Base-by-base conservation (phyloP, 1,140 invertebrate genomes). In the Brevipalpus yothersi region DNA sequence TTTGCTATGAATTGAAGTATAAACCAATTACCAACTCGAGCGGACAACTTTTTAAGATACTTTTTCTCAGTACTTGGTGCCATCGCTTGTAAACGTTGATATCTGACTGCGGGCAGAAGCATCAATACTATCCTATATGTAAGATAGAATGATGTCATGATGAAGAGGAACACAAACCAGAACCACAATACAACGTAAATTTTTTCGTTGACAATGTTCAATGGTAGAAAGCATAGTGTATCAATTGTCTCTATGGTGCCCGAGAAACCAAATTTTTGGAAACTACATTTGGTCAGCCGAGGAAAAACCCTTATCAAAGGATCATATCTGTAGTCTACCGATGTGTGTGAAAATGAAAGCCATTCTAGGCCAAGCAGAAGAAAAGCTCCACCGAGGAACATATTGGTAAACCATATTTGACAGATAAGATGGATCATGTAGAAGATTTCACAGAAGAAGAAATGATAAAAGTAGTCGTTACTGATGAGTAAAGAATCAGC, bases 161-260 rank as follows among this genome's bases (percentile, higher is more conserved):
- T 56, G 39, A 61, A 58, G 7, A 68, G 54, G 13, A 68, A 57
- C 10, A 68, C 23, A 54, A 69, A 67, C 67, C 67, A 68, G 53
- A 68, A 69, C 67, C 67, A 68, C 1, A 92, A 76, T 73, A 91
- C 88, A 10, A 91, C 82, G 75, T 89, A 92, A 68, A 92, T 90
- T 74, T 92, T 92, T 75, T 92, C 89, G 72, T 94, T 93, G 71
- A 93, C 84, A 69, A 92, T 90, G 73, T 88, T 83, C 41, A 62
- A 45, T 39, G 83, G 80, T 58, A 86, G 68, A 7, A 85, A 74
- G 64, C 83, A 86, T 58, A 70, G 65, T 41, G 65, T 65, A 63
- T 71, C 67, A 58, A 82, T 78, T 49, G 76, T 73, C 58, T 61
- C 31, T 0, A 68, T 60, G 19, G 63, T 60, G 12, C 66, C 67